Base-by-base conservation (phyloP, 1,140 invertebrate genomes). In the Leguminivora glycinivorella region DNA sequence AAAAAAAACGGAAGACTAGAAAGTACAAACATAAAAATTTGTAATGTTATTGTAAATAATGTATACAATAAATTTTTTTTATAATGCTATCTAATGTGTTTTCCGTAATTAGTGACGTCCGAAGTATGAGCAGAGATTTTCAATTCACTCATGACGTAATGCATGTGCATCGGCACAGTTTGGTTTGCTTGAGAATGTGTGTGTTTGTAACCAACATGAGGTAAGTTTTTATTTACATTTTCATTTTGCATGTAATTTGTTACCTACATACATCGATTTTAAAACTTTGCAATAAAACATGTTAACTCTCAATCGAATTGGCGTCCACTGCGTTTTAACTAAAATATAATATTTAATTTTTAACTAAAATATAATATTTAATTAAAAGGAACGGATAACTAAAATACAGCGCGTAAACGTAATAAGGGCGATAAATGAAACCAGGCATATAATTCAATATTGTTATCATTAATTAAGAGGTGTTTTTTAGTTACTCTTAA, bases 71-170 rank as follows among this genome's bases (percentile, higher is more conserved):
- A 78, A 79, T 79, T 77, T 78, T 70, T 34, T 63, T 63, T 9
- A n/a, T 52, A 19, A 43, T 52, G 14, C 9, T 29, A 17, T 19
- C 26, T 26, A 68, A 72, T 67, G 71, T 76, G 68, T 52, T 69
- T 71, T 67, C 29, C 58, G 70, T 76, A 72, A 72, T 70, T 74
- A 72, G 75, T 68, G 66, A 74, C 43, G 67, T 67, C 72, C 47
- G 60, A 74, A 75, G 76, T 82, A 70, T 77, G 85, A 87, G 84
- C 87, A 89, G 87, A 89, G 87, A 85, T 88, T 83, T 78, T 76
- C 25, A 71, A 75, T 67, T 69, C 70, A 69, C 73, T 75, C 29
- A 73, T 31, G 34, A 34, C 66, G 25, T 70, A 52, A 69, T 86
- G 87, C 85, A 87, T 88, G 85, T 80, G 75, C 72, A 79, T 79